Percentiles rank a stretch among this genome's conserved stretches.
phyloP scores from a whole-genome alignment of 2,797 vertebrate genomes.

The Pipistrellus nathusii region DNA sequence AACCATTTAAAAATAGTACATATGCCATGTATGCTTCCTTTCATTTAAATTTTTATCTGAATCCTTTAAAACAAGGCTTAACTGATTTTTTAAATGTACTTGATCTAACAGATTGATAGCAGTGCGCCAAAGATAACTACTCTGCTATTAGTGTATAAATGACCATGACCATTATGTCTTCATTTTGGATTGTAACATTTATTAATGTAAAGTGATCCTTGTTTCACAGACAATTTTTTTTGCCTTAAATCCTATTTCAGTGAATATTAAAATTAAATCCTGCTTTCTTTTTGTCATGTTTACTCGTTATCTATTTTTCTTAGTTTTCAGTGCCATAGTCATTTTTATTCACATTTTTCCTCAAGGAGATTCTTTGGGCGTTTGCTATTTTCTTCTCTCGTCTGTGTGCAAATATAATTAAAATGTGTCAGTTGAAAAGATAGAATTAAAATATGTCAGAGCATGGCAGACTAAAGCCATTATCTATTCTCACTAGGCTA shows the following conservation, averaged over 20 bases:
- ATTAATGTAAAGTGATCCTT: background rate
- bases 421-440: background rate
- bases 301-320: background rate
- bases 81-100: background rate
- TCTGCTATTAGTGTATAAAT: background rate
- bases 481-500: background rate
- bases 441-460: background rate
- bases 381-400: background rate
- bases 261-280: background rate
- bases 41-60: conserved; percentile 46
- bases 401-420: background rate
- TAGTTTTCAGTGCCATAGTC: background rate
- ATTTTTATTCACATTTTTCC: conserved; percentile 47
- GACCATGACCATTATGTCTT: background rate
- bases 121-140: background rate
- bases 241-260: background rate
- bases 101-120: background rate
- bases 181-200: background rate
- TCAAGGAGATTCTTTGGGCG: background rate
- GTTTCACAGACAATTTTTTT: background rate
- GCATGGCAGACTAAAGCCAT: background rate
- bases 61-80: conserved; percentile 1
- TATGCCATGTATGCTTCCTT: background rate
- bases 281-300: background rate
- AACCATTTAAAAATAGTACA: background rate